These are phyloP conservation scores for Eurois occulta DNA, from an alignment of 2,888 invertebrate genomes.

Conservation along the genomic window DNA sequence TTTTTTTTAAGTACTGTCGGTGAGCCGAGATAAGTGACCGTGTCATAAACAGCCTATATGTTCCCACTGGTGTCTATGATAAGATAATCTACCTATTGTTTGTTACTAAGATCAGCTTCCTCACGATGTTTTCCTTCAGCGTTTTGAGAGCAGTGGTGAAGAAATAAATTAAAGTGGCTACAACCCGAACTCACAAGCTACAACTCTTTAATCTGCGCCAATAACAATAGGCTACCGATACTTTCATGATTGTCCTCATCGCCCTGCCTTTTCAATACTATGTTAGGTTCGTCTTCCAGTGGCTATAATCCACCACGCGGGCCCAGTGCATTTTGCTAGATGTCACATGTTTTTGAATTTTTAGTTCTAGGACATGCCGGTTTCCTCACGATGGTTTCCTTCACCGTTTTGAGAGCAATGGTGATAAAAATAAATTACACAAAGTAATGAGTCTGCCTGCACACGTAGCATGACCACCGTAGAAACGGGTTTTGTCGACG, in stretches of 20 bases:
- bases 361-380: too few relatives aligned
- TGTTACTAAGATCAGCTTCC: neutral
- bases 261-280: neutral
- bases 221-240: neutral
- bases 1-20: conserved; percentile 16
- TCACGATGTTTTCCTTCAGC: neutral
- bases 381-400: too few relatives aligned
- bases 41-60: neutral
- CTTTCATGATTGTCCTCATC: neutral
- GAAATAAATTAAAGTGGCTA: neutral
- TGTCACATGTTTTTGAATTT: too few relatives aligned
- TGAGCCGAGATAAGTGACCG: neutral
- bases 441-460: too few relatives aligned
- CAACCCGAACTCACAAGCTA: neutral
- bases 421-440: too few relatives aligned
- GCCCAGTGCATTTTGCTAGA: too few relatives aligned
- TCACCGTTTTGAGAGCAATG: too few relatives aligned
- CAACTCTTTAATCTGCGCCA: neutral
- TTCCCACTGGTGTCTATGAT: neutral
- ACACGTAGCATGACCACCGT: too few relatives aligned
- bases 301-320: too few relatives aligned
- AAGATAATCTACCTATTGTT: too few relatives aligned
- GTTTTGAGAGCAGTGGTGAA: neutral
- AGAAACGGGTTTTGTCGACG: too few relatives aligned
- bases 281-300: neutral